Percentiles rank a stretch among this genome's conserved stretches.
These are phyloP conservation scores for Aythya baeri DNA, from an alignment of 2,113 vertebrate species.

Conservation along the genomic window DNA sequence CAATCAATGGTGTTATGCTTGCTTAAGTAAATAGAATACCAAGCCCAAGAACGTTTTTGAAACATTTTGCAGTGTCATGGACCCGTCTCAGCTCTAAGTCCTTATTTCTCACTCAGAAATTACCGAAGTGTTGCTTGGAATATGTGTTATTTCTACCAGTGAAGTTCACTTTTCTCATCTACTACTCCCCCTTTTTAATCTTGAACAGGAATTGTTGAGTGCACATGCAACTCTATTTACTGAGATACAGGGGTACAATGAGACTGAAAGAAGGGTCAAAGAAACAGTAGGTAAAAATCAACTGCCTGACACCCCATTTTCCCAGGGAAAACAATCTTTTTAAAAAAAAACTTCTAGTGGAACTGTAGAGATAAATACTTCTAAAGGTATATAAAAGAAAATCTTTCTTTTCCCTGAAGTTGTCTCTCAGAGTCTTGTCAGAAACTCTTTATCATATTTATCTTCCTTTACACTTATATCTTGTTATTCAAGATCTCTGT, in stretches of 20 bases:
- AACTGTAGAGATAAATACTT: neutral
- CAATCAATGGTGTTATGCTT: too few species aligned
- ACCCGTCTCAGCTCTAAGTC: neutral
- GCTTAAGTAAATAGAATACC: neutral
- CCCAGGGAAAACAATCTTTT: neutral
- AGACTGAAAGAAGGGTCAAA: neutral
- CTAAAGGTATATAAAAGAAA: neutral
- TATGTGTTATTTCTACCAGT: neutral
- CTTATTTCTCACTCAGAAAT: neutral
- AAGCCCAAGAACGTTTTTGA: neutral
- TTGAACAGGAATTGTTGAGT: neutral
- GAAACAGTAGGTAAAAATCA: neutral
- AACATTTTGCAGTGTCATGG: neutral
- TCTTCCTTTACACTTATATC: neutral
- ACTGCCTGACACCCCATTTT: neutral
- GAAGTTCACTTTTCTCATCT: neutral
- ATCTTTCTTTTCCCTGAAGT: neutral
- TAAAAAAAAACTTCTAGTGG: neutral
- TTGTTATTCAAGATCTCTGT: neutral
- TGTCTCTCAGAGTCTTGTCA: neutral
- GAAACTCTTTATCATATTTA: neutral
- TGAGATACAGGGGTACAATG: neutral
- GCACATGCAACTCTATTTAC: neutral
- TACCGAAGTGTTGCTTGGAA: neutral
- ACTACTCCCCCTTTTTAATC: neutral